phyloP scores from a whole-genome alignment of 2,113 vertebrate species.

The Charadrius vociferus region DNA sequence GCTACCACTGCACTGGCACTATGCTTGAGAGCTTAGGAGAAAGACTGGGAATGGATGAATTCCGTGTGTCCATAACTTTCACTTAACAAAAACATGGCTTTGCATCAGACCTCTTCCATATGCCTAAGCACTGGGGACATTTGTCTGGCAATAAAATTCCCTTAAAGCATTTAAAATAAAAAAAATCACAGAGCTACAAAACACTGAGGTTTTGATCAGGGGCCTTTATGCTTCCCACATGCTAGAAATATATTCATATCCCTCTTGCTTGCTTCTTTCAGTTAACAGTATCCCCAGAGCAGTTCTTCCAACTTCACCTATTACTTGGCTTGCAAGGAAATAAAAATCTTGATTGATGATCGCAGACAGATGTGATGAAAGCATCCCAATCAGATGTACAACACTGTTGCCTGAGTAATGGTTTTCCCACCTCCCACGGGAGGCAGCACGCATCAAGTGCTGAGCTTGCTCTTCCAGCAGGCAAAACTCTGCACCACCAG shows the following conservation, averaged over 20 bases:
- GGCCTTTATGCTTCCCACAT: neutral
- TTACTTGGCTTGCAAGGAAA: conserved; percentile 23
- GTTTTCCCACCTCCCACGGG: neutral
- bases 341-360: conserved; percentile 27
- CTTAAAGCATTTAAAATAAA: neutral
- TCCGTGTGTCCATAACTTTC: neutral
- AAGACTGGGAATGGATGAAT: neutral
- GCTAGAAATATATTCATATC: neutral
- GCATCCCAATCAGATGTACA: conserved; percentile 1
- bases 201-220: neutral
- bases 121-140: neutral
- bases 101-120: neutral
- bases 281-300: neutral
- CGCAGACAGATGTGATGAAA: neutral
- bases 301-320: conserved; percentile 5
- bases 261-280: neutral
- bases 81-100: neutral
- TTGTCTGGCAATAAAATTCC: neutral
- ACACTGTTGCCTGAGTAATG: conserved; percentile 9
- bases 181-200: neutral
- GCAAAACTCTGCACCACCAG: neutral
- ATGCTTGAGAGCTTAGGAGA: neutral
- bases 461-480: neutral
- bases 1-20: neutral
- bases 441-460: neutral